A percentile compares a stretch with the other conserved stretches of the same genome.
Conservation (phyloP, 2,888 invertebrate genomes). For the Zonitis immaculata region DNA sequence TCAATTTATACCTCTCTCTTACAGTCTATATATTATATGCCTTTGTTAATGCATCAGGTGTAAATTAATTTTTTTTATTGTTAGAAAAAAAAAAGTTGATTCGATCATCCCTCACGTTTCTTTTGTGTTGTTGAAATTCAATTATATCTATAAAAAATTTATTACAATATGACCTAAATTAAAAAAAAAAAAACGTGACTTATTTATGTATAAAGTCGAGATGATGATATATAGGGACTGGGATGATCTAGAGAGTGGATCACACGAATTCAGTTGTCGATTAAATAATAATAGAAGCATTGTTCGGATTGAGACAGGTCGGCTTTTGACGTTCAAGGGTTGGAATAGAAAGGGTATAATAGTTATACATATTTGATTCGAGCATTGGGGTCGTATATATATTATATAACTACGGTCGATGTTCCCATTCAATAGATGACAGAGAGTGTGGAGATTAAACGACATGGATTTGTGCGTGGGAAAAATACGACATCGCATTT, state of each 20-base stretch:
- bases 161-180: too few species aligned
- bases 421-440: conserved; percentile 11
- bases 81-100: too few species aligned
- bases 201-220: too few species aligned
- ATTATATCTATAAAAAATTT: too few species aligned
- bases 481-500: too few species aligned
- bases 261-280: conserved; percentile 29
- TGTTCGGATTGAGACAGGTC: conserved; percentile 32
- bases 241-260: conserved; percentile 14
- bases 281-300: conserved; percentile 36
- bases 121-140: too few species aligned
- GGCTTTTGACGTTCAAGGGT: conserved; percentile 32
- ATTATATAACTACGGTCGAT: conserved; percentile 3
- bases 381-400: too few species aligned
- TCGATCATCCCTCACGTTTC: too few species aligned
- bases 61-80: conserved; percentile 13
- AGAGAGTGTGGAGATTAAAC: conserved; percentile 10
- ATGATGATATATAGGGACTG: too few species aligned
- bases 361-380: conserved; percentile 27
- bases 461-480: background rate
- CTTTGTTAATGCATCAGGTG: conserved; percentile 21
- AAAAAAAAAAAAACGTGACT: too few species aligned
- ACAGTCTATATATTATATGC: too few species aligned
- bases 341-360: conserved; percentile 14
- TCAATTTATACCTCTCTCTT: conserved; percentile 34